A percentile compares a stretch with the other conserved stretches of the same genome.
Evolutionary conservation across 64 coral and sea anemone species (phyloP).

Genomic region (Stylophora pistillata): DNA sequence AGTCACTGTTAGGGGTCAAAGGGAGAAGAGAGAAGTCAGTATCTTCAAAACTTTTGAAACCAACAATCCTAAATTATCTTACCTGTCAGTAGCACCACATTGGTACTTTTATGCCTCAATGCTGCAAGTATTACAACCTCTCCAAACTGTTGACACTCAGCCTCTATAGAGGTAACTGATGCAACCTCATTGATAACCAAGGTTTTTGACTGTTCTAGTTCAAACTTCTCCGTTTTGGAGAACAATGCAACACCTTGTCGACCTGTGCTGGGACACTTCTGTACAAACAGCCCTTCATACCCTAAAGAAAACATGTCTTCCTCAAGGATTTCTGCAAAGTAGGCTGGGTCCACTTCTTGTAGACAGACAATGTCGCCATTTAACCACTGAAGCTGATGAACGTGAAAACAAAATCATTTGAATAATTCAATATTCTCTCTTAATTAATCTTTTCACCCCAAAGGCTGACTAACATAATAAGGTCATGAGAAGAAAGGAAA

Average conservation of each 20-base stretch:
- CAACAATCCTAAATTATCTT: not conserved
- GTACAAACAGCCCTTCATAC: slow-evolving; percentile 30
- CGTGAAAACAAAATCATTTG: not conserved
- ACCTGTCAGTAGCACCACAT: slow-evolving; percentile 3
- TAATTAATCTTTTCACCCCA: too few relatives aligned
- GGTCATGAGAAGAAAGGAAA: too few relatives aligned
- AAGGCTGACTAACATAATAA: too few relatives aligned
- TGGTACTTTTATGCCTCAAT: not conserved
- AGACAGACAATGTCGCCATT: slow-evolving; percentile 57
- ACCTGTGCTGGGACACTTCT: not conserved
- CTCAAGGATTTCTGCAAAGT: slow-evolving; percentile 34
- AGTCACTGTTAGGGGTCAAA: too few relatives aligned
- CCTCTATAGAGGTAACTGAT: not conserved
- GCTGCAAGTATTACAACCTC: slow-evolving; percentile 13
- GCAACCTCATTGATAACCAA: slow-evolving; percentile 20
- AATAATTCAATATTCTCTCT: too few relatives aligned
- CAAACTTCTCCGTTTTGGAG: slow-evolving; percentile 42
- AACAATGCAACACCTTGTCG: slow-evolving; percentile 38
- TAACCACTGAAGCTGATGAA: slow-evolving; percentile 37
- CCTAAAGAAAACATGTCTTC: slow-evolving; percentile 9
- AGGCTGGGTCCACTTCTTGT: slow-evolving; percentile 53
- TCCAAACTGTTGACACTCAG: not conserved
- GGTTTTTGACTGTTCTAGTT: slow-evolving; percentile 5
- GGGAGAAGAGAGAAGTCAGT: too few relatives aligned
- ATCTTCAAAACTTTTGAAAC: too few relatives aligned